Evolutionary conservation across 2,888 invertebrate genomes (phyloP), one percentile per base, ranked within the genome.

Genomic region (Cacoxenus indagator): DNA sequence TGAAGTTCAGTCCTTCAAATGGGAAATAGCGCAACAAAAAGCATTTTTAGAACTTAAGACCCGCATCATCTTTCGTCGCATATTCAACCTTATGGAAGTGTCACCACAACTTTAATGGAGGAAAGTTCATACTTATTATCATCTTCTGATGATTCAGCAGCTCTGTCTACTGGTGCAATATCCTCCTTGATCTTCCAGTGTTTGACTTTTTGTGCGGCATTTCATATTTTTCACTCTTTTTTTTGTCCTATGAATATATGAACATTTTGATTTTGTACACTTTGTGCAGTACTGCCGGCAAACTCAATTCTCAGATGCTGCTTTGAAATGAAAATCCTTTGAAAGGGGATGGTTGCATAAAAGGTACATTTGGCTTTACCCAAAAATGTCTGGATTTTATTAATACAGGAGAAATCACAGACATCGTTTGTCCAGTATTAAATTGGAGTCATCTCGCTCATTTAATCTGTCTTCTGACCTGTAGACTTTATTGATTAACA

Each of bases 401-500:
- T 59, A 37, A 59, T 31, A 26, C 26, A 11, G 14, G 9, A 14
- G 19, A 31, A 31, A 31, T 31, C 57, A 37, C 37, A 59, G 24
- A 14, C 54, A 54, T 54, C 14, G 24, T 8, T 51, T 51, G 31
- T 17, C 8, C 29, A 57, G 22, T 29, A 37, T 59, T 2, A 19
- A 59, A 59, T 59, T 31, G 31, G n/a, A 22, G 19, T 9, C 31
- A 9, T 59, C 59, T 22, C 51, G 51, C 9, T 27, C 22, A n/a
- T 61, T 11, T 43, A 2, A 61, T 67, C 70, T 73, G 70, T 48
- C 51, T 29, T 65, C 61, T 61, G 64, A 29, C 6, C 27, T 29
- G 9, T 17, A 29, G 1, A 17, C 31, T 6, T 71, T 75, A 78
- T 80, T 80, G 82, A 80, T 83, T 83, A 80, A 83, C 83, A 76